A percentile compares a stretch with the other conserved stretches of the same genome.
phyloP scores from a whole-genome alignment of 1,140 invertebrate genomes.

The Diorhabda sublineata region DNA sequence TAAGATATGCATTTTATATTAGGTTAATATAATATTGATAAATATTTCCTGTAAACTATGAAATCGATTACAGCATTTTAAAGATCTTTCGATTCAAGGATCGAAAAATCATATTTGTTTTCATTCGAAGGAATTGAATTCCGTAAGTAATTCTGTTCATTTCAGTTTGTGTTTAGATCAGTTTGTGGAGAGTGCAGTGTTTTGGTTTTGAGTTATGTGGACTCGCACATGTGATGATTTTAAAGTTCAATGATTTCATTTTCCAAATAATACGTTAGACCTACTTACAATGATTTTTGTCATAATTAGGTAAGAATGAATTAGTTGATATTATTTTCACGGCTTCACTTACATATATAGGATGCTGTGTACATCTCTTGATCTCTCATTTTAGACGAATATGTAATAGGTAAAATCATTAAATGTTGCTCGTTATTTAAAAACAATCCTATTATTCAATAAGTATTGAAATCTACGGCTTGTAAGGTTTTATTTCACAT shows the following conservation, averaged over 20 bases:
- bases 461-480: too few species aligned
- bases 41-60: too few species aligned
- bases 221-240: conserved; percentile 23
- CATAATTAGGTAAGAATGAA: conserved; percentile 10
- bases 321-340: too few species aligned
- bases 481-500: too few species aligned
- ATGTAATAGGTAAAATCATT: neutral
- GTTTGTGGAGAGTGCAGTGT: conserved; percentile 11
- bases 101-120: neutral
- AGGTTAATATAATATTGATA: too few species aligned
- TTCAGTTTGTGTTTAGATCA: conserved; percentile 21
- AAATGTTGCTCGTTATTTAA: too few species aligned
- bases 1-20: too few species aligned
- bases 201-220: conserved; percentile 18
- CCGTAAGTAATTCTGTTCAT: neutral
- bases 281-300: conserved; percentile 14
- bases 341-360: neutral
- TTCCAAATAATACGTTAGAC: conserved; percentile 1
- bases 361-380: neutral
- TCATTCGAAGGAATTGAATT: neutral
- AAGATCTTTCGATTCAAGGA: too few species aligned
- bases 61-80: too few species aligned
- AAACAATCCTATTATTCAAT: too few species aligned
- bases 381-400: neutral
- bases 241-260: conserved; percentile 15